These are phyloP conservation scores for Lutra lutra DNA, from an alignment of 2,797 vertebrate genomes.

Conservation along the genomic window DNA sequence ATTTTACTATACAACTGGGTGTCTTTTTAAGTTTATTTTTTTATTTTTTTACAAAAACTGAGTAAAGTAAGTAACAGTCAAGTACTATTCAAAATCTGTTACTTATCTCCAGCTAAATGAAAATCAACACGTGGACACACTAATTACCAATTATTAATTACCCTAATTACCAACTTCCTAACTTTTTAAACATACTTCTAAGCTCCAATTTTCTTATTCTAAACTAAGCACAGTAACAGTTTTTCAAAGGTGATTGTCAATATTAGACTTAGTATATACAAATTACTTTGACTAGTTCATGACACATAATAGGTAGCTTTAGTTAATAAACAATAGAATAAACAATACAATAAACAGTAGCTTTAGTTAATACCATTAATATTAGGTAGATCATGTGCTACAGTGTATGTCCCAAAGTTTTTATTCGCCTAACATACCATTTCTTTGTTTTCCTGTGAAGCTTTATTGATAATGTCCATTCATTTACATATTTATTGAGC, in stretches of 20 bases:
- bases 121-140: background rate
- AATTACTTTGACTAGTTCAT: background rate
- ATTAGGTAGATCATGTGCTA: conserved; percentile 1
- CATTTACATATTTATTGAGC: background rate
- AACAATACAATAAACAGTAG: background rate
- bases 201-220: background rate
- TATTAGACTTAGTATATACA: background rate
- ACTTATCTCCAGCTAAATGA: background rate
- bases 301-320: background rate
- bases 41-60: conserved; percentile 1
- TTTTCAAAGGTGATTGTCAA: background rate
- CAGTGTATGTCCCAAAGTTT: background rate
- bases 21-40: background rate
- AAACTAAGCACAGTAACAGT: background rate
- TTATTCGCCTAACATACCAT: background rate
- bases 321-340: background rate
- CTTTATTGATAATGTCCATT: background rate
- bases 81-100: background rate
- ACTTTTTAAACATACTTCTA: background rate
- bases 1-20: background rate
- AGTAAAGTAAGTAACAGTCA: background rate
- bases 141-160: background rate
- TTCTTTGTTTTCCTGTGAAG: background rate
- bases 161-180: background rate
- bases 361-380: background rate